Base-by-base conservation (phyloP, 2,888 invertebrate species). In the Sphaerophoria taeniata region DNA sequence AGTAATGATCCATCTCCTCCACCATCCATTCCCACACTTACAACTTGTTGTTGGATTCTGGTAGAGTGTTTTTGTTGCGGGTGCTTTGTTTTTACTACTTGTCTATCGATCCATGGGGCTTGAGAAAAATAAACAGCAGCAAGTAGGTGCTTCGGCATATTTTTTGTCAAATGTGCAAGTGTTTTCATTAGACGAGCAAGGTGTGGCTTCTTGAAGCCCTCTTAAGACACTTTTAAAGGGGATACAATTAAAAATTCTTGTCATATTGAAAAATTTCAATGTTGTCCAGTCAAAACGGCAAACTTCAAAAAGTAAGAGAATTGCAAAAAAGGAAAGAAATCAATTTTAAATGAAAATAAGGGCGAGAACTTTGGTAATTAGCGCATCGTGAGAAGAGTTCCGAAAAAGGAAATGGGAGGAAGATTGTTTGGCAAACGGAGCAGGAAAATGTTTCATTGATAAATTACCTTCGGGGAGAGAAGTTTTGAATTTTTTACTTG, bases 311-410 rank as follows among this genome's bases (percentile, higher is more conserved):
- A 39, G 9, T 7, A 9, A 43, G 12, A 43, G 12, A 43, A 43
- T 43, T 11, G 9, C 39, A 12, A 43, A 12, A 43, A 24, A 24
- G 24, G 36, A 6, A 39, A 39, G 31, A 53, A 67, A 67, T 53
- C 39, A 67, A 39, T 67, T 67, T 51, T 12, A 39, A 39, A 60
- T 60, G 12, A 60, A 12, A 60, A 24, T 14, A 12, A 36, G 4
- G 33, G 11, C 31, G 43, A 14, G 14, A 78, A 78, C 65, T 78
- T 83, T 83, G 58, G 49, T 70, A 83, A 83, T 83, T 83, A 83
- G 75, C 67, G 53, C 63, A 31, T 39, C 16, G 43, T 75, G 9
- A 39, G 36, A 14, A 24, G 39, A 16, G 12, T 39, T 39, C 9
- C 9, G 1, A 7, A 11, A 43, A 43, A 9, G 9, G 39, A 9